These are phyloP conservation scores for Podarcis muralis DNA, from an alignment of 2,113 vertebrate species.

Conservation along the genomic window DNA sequence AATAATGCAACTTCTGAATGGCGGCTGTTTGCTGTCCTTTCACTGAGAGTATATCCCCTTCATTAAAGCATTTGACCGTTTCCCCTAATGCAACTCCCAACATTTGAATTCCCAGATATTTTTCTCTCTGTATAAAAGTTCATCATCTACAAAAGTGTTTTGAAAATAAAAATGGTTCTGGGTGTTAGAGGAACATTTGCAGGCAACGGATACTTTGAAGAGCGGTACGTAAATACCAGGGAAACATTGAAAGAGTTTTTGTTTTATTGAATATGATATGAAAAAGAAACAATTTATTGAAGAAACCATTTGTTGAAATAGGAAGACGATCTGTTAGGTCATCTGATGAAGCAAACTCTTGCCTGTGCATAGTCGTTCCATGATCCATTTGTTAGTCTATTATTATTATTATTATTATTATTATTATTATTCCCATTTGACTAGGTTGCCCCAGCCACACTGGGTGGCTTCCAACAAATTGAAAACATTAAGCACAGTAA, in stretches of 20 bases:
- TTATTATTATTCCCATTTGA: too few species aligned
- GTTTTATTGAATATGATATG: not conserved
- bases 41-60: conserved; percentile 63
- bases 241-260: not conserved
- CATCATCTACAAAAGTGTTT: conserved; percentile 54
- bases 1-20: conserved; percentile 75
- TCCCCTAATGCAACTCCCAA: conserved; percentile 59
- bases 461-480: too few species aligned
- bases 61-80: conserved; percentile 54
- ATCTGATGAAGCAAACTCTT: not conserved
- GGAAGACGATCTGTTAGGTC: not conserved
- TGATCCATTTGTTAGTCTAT: not conserved
- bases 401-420: too few species aligned
- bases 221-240: not conserved
- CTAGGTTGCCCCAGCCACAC: too few species aligned
- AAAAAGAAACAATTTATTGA: conserved; percentile 23
- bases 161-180: conserved; percentile 21
- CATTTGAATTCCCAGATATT: conserved; percentile 46
- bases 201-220: conserved; percentile 33
- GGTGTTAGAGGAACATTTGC: conserved; percentile 41
- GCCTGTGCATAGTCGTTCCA: not conserved
- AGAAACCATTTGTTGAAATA: not conserved
- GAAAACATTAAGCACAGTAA: too few species aligned
- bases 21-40: conserved; percentile 63
- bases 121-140: conserved; percentile 1